Evolutionary conservation across 2,797 vertebrate species (phyloP).

Genomic region (Pantherophis vulpinus): DNA sequence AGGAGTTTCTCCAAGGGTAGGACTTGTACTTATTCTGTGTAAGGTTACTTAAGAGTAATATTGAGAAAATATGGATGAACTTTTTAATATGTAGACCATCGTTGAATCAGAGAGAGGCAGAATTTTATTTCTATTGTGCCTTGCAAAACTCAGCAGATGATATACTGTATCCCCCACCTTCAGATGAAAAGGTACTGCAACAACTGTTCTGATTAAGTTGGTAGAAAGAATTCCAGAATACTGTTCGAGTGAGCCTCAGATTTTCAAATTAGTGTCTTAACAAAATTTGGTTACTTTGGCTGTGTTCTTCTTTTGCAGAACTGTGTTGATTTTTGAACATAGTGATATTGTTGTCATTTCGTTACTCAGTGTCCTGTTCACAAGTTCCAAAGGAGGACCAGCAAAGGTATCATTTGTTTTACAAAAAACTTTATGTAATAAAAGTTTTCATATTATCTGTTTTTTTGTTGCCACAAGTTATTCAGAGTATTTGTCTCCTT

Average conservation of each 20-base stretch:
- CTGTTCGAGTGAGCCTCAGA: neutral
- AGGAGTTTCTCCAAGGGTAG: neutral
- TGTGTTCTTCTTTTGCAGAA: slow-evolving; percentile 71
- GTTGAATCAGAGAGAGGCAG: neutral
- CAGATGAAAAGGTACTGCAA: neutral
- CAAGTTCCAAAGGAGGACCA: slow-evolving; percentile 89
- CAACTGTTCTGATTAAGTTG: neutral
- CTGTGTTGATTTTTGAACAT: slow-evolving; percentile 92
- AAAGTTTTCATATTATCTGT: neutral
- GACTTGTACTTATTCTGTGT: neutral
- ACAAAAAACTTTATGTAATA: neutral
- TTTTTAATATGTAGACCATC: neutral
- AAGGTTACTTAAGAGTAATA: neutral
- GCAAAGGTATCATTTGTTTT: slow-evolving; percentile 81
- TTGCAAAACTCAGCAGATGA: neutral
- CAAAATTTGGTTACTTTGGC: neutral
- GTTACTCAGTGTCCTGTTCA: slow-evolving; percentile 90
- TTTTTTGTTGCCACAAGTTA: neutral
- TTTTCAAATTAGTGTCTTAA: neutral
- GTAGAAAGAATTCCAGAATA: neutral
- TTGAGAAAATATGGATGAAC: neutral
- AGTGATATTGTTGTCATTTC: slow-evolving; percentile 91
- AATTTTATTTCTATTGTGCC: neutral
- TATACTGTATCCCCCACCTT: neutral
- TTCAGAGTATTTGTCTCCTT: neutral